Evolutionary conservation across 2,797 vertebrate species (phyloP).

Genomic region (Paramormyrops hopkinsi): DNA sequence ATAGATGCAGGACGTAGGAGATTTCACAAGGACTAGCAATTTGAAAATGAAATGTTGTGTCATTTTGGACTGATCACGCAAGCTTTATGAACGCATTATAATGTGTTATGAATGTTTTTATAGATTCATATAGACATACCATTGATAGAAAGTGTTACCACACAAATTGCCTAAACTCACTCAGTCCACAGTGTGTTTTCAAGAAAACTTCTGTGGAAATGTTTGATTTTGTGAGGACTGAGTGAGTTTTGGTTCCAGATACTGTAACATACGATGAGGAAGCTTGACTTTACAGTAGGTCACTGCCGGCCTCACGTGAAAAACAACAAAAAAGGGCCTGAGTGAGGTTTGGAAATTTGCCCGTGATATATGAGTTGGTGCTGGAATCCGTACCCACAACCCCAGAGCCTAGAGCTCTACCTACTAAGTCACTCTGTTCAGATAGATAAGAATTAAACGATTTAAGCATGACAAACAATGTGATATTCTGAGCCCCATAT

Average conservation of each 20-base stretch:
- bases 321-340: neutral
- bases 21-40: conserved; percentile 51
- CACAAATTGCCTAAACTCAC: neutral
- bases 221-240: neutral
- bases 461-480: conserved; percentile 33
- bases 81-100: conserved; percentile 1
- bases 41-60: conserved; percentile 40
- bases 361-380: neutral
- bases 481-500: conserved; percentile 27
- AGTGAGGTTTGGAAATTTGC: neutral
- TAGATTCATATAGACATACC: neutral
- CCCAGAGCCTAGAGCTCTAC: neutral
- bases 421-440: neutral
- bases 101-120: neutral
- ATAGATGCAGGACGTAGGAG: conserved; percentile 43
- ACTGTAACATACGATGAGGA: neutral
- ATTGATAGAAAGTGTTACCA: neutral
- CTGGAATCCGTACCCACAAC: neutral
- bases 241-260: neutral
- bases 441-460: neutral
- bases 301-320: neutral
- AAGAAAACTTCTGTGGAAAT: neutral
- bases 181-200: neutral
- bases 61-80: conserved; percentile 37
- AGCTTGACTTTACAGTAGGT: neutral